Conservation (phyloP, 2,797 vertebrate genomes). For the Heterohyrax brucei region DNA sequence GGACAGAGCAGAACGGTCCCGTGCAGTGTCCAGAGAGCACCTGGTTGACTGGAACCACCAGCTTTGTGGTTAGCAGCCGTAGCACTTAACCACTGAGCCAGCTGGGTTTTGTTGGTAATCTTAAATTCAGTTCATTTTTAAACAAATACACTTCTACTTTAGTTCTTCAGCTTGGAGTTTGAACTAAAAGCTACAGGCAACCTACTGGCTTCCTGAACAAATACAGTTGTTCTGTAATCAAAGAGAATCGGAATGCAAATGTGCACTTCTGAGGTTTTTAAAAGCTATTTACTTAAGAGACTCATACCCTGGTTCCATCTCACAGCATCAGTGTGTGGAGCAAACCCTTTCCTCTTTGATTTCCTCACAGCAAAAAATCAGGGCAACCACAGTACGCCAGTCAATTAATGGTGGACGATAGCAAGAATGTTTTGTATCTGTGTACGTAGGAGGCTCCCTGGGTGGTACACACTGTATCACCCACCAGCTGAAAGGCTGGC, state of each 20-base stretch:
- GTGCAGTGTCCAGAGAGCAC: too few relatives aligned
- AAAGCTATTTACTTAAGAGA: slow-evolving; percentile 48
- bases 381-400: slow-evolving; percentile 6
- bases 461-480: not conserved
- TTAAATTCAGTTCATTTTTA: slow-evolving; percentile 5
- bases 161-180: not conserved
- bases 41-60: too few relatives aligned
- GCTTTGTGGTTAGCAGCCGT: too few relatives aligned
- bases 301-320: not conserved
- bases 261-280: not conserved
- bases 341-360: not conserved
- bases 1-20: too few relatives aligned
- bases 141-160: slow-evolving; percentile 6
- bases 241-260: slow-evolving; percentile 14
- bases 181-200: slow-evolving; percentile 41
- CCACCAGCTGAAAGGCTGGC: too few relatives aligned
- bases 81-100: too few relatives aligned
- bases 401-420: not conserved
- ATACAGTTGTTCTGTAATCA: not conserved
- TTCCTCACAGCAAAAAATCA: not conserved
- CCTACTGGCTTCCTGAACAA: slow-evolving; percentile 20
- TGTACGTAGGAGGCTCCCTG: not conserved
- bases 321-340: not conserved
- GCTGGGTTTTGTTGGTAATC: not conserved
- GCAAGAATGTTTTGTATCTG: not conserved